Evolutionary conservation across 2,113 vertebrate species (phyloP), one percentile per base, ranked within the genome.

Genomic region (Vulpes vulpes): DNA sequence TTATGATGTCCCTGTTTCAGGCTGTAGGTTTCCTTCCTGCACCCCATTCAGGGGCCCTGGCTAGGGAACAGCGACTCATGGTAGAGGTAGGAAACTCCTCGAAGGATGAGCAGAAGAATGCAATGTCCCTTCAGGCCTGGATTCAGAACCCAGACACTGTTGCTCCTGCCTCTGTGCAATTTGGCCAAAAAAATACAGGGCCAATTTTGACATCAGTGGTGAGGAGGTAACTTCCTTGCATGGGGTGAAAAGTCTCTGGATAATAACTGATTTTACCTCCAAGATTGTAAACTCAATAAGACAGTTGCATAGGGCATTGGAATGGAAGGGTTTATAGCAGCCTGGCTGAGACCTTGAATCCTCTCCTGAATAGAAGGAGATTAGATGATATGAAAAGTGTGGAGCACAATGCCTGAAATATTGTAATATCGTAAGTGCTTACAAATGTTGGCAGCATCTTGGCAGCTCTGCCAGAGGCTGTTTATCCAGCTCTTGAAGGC

Each of bases 341-440:
- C 15, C 22, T 69, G 19, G 5, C 2, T n/a, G 60, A 78, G 65
- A 59, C 49, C 32, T 53, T 86, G 65, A 89, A 43, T 81, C 25
- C 15, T 71, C 51, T 76, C 49, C 60, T 55, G 80, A 81, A 86
- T 3, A 86, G 25, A 89, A 22, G n/a, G 5, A 62, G 10, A 51
- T 25, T 32, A 27, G 74, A 55, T 49, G 30, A 62, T 59, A 8
- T 76, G 30, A 49, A 60, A 43, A 60, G 9, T 22, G 49, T 2
- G 9, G 15, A 65, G 60, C 81, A 38, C 3, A 3, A 10, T 16
- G 80, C 22, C 67, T 51, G 27, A 85, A 81, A 35, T 49, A 32
- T 0, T 35, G 2, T 0, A n/a, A 65, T 49, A 30, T 17, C 5
- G 0, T 30, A 49, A 1, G 1, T 65, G 30, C 53, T 92, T 35